Percentiles rank a stretch among this genome's conserved stretches.
These are phyloP conservation scores for Taphrorychus bicolor DNA, from an alignment of 2,888 invertebrate species.

Conservation along the genomic window DNA sequence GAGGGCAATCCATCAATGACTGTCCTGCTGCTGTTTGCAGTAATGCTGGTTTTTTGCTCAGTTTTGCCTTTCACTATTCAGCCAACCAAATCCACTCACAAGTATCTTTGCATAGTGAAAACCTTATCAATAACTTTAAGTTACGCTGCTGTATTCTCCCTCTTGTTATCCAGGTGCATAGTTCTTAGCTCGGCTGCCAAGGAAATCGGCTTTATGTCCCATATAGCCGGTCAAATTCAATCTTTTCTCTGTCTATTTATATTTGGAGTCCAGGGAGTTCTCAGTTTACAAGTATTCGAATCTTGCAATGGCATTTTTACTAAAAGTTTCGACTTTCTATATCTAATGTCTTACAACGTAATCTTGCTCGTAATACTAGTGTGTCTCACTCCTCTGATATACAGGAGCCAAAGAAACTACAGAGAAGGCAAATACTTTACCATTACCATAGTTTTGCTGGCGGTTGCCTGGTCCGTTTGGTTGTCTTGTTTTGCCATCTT, in stretches of 20 bases:
- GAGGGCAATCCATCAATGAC: constrained; percentile 72
- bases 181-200: constrained; percentile 71
- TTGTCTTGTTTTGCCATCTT: constrained; percentile 64
- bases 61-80: constrained; percentile 64
- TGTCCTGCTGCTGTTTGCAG: constrained; percentile 60
- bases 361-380: constrained; percentile 66
- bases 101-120: constrained; percentile 62
- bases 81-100: constrained; percentile 44
- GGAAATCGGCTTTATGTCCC: constrained; percentile 72
- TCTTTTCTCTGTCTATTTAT: constrained; percentile 70
- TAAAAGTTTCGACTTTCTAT: constrained; percentile 60
- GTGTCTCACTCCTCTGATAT: constrained; percentile 67
- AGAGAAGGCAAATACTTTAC: constrained; percentile 68
- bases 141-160: constrained; percentile 69
- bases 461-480: constrained; percentile 69
- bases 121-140: constrained; percentile 67
- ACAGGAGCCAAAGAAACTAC: constrained; percentile 71
- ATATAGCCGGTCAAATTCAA: constrained; percentile 75
- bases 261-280: constrained; percentile 66
- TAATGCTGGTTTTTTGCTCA: constrained; percentile 62
- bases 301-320: constrained; percentile 62
- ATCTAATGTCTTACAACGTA: constrained; percentile 67
- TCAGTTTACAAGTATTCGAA: constrained; percentile 61
- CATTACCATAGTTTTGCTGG: constrained; percentile 64
- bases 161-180: constrained; percentile 69